These are phyloP conservation scores for Idris sp. DNA, from an alignment of 1,140 invertebrate genomes.

Conservation along the genomic window DNA sequence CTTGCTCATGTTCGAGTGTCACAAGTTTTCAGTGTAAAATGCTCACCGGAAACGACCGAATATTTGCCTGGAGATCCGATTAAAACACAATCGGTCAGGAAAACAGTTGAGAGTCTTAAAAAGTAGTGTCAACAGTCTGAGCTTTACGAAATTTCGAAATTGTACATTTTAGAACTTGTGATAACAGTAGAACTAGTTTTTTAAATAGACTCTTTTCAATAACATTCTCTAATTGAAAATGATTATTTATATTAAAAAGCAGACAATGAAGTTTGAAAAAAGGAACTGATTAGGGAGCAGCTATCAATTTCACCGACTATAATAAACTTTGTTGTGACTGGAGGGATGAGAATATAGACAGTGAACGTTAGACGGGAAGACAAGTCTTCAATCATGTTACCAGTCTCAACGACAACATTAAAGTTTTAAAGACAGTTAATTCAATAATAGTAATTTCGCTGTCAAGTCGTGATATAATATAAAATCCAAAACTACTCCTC, in stretches of 20 bases:
- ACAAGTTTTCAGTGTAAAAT: slow-evolving; percentile 35
- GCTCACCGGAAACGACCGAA: slow-evolving; percentile 67
- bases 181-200: too few relatives aligned
- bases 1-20: slow-evolving; percentile 23
- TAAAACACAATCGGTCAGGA: slow-evolving; percentile 68
- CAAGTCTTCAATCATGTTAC: slow-evolving; percentile 47
- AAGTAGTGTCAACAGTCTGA: slow-evolving; percentile 9
- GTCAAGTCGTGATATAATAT: slow-evolving; percentile 29
- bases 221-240: too few relatives aligned
- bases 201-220: too few relatives aligned
- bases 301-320: slow-evolving; percentile 35
- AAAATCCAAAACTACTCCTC: slow-evolving; percentile 11
- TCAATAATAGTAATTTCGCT: slow-evolving; percentile 45
- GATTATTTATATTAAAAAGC: too few relatives aligned
- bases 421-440: slow-evolving; percentile 54
- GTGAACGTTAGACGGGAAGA: slow-evolving; percentile 41
- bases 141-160: background rate
- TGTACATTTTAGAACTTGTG: too few relatives aligned
- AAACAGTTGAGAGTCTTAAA: slow-evolving; percentile 57
- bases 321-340: slow-evolving; percentile 44
- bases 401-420: slow-evolving; percentile 42
- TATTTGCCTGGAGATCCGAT: slow-evolving; percentile 67
- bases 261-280: too few relatives aligned
- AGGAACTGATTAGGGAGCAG: slow-evolving; percentile 6
- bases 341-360: slow-evolving; percentile 31